Evolutionary conservation across 1,140 invertebrate species (phyloP).

Genomic region (Drosophila ananassae): DNA sequence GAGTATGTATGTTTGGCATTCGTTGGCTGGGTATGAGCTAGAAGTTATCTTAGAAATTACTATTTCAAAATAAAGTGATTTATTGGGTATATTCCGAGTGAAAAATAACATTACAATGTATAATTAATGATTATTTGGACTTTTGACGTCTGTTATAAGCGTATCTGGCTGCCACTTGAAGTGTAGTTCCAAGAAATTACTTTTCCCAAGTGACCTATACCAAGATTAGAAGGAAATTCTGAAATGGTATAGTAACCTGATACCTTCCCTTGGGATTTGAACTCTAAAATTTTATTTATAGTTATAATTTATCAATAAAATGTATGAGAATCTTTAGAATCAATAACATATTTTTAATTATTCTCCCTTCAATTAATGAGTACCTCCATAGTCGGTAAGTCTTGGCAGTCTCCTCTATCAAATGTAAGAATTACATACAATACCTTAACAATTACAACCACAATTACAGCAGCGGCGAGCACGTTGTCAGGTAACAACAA

Average conservation of each 20-base stretch:
- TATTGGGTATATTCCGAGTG: background rate
- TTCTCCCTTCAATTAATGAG: background rate
- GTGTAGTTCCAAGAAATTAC: conserved; percentile 26
- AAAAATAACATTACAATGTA: background rate
- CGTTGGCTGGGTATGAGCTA: background rate
- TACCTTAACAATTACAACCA: conserved; percentile 23
- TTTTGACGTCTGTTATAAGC: conserved; percentile 17
- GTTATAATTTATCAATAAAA: background rate
- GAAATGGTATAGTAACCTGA: background rate
- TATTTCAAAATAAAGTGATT: background rate
- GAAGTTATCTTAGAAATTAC: background rate
- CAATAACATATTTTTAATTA: background rate
- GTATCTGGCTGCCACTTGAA: conserved; percentile 7
- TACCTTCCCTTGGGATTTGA: background rate
- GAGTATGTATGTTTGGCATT: background rate
- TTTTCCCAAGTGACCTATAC: conserved; percentile 34
- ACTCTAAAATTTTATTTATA: background rate
- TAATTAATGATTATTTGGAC: conserved; percentile 7
- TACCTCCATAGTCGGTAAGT: background rate
- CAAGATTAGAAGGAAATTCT: conserved; percentile 23
- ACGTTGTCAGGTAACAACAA: conserved; percentile 53
- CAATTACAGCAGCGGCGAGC: conserved; percentile 46
- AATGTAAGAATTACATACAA: conserved; percentile 30
- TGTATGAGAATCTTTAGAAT: background rate
- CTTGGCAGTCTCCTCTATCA: background rate